Percentiles rank a stretch among this genome's conserved stretches.
phyloP scores from a whole-genome alignment of 1,140 invertebrate genomes.

The Philaenus spumarius region DNA sequence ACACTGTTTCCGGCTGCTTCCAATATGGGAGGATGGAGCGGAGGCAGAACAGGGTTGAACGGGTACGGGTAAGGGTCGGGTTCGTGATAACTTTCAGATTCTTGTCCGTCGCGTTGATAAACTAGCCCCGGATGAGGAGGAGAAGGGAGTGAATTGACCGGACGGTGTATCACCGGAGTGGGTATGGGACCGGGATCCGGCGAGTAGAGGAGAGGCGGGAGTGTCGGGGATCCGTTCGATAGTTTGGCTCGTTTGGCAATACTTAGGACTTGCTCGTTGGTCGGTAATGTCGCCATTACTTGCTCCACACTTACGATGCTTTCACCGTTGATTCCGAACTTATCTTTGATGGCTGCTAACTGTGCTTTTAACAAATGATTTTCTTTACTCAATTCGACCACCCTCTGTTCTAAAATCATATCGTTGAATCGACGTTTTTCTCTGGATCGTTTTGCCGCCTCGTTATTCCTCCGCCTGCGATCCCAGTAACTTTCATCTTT shows the following conservation, averaged over 20 bases:
- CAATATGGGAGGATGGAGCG: constrained; percentile 30
- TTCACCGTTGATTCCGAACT: constrained; percentile 85
- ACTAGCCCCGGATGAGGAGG: constrained; percentile 31
- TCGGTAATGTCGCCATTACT: constrained; percentile 73
- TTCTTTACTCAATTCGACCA: constrained; percentile 90
- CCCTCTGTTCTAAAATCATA: constrained; percentile 90
- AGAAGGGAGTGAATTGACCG: constrained; percentile 41
- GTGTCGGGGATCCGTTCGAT: constrained; percentile 33
- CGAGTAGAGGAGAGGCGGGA: constrained; percentile 44
- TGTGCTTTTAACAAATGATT: constrained; percentile 91
- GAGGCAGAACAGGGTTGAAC: constrained; percentile 31
- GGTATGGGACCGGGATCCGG: constrained; percentile 52
- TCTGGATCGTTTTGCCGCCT: constrained; percentile 87
- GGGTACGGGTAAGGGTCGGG: constrained; percentile 29
- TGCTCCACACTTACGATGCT: constrained; percentile 79
- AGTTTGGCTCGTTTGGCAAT: constrained; percentile 74
- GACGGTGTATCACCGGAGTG: constrained; percentile 59
- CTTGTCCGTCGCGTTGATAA: constrained; percentile 18
- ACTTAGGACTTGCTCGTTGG: constrained; percentile 73
- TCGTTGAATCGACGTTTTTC: constrained; percentile 95
- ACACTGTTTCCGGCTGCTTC: constrained; percentile 31
- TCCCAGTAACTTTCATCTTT: constrained; percentile 99
- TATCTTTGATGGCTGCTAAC: constrained; percentile 85
- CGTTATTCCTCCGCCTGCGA: constrained; percentile 87
- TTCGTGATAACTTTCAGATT: constrained; percentile 29